These are phyloP conservation scores for Excalfactoria chinensis DNA, from an alignment of 2,113 vertebrate genomes.

Conservation along the genomic window DNA sequence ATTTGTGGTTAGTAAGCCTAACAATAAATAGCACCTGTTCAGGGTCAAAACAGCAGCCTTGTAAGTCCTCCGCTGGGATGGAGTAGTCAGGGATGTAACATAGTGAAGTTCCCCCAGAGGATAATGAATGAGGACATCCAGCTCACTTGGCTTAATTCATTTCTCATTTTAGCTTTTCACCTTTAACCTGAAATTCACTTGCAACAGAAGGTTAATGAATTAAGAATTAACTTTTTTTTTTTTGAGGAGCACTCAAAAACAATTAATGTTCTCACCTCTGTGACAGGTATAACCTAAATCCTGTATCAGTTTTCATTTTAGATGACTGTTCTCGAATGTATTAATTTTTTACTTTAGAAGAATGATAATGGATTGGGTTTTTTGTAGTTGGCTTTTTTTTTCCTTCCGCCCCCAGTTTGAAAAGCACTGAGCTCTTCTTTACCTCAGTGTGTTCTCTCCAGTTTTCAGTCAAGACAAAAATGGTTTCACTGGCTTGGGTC, in stretches of 20 bases:
- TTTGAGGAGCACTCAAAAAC: not conserved
- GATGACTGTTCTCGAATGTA: not conserved
- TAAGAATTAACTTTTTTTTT: constrained; percentile 4
- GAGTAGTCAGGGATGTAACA: not conserved
- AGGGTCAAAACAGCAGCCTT: not conserved
- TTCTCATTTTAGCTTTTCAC: constrained; percentile 58
- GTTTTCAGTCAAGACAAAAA: not conserved
- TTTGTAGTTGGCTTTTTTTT: not conserved
- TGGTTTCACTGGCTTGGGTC: not conserved
- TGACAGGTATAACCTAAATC: not conserved
- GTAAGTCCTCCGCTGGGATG: not conserved
- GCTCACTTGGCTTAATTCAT: not conserved
- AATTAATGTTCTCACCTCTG: not conserved
- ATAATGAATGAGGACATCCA: constrained; percentile 27
- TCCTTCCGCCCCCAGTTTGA: not conserved
- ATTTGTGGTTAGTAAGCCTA: not conserved
- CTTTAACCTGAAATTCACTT: not conserved
- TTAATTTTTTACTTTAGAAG: not conserved
- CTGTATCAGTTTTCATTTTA: not conserved
- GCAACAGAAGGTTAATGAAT: constrained; percentile 1
- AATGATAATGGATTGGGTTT: not conserved
- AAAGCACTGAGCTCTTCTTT: not conserved
- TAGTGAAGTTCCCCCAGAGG: not conserved
- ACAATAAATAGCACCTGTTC: not conserved
- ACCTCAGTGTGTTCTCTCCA: not conserved